Base-by-base conservation (phyloP, 2,888 invertebrate genomes). In the Epinotia demarniana region DNA sequence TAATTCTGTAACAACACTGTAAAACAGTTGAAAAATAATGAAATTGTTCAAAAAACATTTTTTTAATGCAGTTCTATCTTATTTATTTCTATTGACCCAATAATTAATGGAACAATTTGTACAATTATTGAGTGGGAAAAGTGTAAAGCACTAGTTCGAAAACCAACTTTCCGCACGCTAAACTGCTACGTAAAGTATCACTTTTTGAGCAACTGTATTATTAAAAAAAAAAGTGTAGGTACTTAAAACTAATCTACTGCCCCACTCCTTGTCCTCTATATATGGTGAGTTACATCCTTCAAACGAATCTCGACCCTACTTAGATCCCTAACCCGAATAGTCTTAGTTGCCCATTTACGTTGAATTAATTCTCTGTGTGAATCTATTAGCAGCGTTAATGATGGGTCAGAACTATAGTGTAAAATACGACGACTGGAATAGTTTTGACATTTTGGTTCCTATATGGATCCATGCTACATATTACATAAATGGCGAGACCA, bases 291-390 rank as follows among this genome's bases (percentile, higher is more conserved):
- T 12, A 58, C 12, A 60, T 46, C 69, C 39, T 69, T 60, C 23
- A 60, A 60, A 19, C 58, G 69, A 60, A 60, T 69, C 27, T 60
- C 46, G 58, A 69, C 60, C 58, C 58, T 58, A 46, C 69, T 69
- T 69, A 69, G 46, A n/a, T 60, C 58, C 69, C 58, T n/a, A 69
- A 23, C 58, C 66, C 57, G 18, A 18, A 58, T 58, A 60, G 69
- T 69, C 60, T 69, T 69, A 69, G 69, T 69, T 69, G 58, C 46
- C 60, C 69, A 60, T 60, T 69, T 46, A 49, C 23, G 58, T 60
- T 60, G 11, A 69, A 69, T 69, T 70, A 27, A 70, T 70, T 70
- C 70, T 62, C 49, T 70, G 49, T 70, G 70, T 70, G 61, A 70
- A 62, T 70, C n/a, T 61, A 49, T 61, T 60, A 70, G 69, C 60